Base-by-base conservation (phyloP, 2,888 invertebrate species). In the Agrotis puta region DNA sequence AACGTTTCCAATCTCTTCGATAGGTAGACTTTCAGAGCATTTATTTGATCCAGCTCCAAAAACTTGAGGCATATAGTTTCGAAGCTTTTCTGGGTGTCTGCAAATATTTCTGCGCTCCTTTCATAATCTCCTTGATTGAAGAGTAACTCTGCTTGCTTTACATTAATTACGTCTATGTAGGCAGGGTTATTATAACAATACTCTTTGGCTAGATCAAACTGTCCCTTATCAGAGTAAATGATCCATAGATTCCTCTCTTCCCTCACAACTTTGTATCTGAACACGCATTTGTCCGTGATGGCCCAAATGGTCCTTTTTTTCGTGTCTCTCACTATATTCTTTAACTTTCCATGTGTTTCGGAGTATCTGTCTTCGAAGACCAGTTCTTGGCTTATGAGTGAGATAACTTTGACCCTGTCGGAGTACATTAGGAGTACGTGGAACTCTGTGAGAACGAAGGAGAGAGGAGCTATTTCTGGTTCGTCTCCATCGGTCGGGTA, bases 1-100 rank as follows among this genome's bases (percentile, higher is more conserved):
- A 99, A 91, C 43, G 97, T 97, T 27, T 98, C 97, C 64, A 99
- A 93, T 92, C 99, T 98, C 92, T 97, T 98, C 67, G 97, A 97
- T n/a, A 99, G 95, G 89, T 98, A 99, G 16, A 98, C 97, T 94
- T 99, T 98, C 63, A 99, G 94, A 0, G 99, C 98, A 82, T 98
- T 98, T 73, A 98, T 98, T 89, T 99, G 97, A 70, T 98, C 97
- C 0, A 97, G 96, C 90, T 98, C 97, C 22, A 99, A 95, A 91
- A 99, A 99, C 90, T 99, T 99, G 16, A 99, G 95, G 67, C 99
- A 98, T 50, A 99, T 97, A 85, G 98, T 98, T 94, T 99, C 99
- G 90, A 99, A 99, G 24, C 99, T 98, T 54, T 98, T 98, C 85
- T 98, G 97, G 0, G 99, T 99, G 87, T 98, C 98, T 0, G 99